Evolutionary conservation across 1,140 invertebrate species (phyloP).

Genomic region (Tetragonula clypearis): DNA sequence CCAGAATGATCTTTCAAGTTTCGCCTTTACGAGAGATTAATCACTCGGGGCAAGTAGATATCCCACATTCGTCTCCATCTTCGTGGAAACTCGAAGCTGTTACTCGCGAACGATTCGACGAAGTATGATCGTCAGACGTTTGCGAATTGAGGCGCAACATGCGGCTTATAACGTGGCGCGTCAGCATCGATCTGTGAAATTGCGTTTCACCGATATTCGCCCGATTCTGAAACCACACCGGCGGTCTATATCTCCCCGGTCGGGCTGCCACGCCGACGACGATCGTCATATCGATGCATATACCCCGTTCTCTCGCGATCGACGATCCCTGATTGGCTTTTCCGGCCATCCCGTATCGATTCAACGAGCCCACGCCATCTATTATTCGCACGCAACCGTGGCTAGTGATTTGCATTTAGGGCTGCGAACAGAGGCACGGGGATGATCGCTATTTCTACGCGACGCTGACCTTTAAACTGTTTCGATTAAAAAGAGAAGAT

Average conservation of each 20-base stretch:
- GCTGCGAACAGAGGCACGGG: neutral
- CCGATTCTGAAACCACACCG: neutral
- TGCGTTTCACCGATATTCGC: constrained; percentile 56
- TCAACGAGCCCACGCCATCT: neutral
- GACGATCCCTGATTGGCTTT: constrained; percentile 30
- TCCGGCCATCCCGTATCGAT: neutral
- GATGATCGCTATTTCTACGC: neutral
- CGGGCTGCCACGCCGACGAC: constrained; percentile 12
- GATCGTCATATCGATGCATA: neutral
- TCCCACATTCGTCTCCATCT: neutral
- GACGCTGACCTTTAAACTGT: neutral
- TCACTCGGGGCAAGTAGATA: neutral
- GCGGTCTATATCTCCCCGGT: neutral
- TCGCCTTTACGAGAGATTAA: neutral
- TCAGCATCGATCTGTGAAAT: constrained; percentile 52
- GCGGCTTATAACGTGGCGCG: constrained; percentile 51
- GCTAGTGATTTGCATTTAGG: constrained; percentile 35
- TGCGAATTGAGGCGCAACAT: constrained; percentile 24
- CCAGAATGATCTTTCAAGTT: too few species aligned
- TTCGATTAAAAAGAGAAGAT: neutral
- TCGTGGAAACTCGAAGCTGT: neutral
- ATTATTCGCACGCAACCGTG: constrained; percentile 19
- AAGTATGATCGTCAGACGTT: neutral
- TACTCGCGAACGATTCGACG: neutral
- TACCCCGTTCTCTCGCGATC: neutral